phyloP scores from a whole-genome alignment of 37 sponge, comb jelly and placozoan genomes.

The Oopsacas minuta region DNA sequence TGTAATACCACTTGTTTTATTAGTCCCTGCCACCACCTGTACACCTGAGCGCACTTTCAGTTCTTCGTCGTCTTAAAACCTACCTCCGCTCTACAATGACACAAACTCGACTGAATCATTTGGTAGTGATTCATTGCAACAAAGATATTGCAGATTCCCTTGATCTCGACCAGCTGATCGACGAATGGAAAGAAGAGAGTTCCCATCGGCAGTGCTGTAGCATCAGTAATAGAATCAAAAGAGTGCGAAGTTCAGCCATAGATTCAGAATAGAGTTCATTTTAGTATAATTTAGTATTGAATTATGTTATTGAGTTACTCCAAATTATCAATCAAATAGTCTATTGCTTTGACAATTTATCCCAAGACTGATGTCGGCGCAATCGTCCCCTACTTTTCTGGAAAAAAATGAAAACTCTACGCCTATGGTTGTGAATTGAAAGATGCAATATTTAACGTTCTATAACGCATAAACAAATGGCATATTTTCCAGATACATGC shows the following conservation, averaged over 20 bases:
- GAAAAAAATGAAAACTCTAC: background rate
- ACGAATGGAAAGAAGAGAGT: too few species aligned
- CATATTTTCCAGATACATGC: too few species aligned
- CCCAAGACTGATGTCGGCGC: too few species aligned
- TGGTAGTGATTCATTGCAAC: background rate
- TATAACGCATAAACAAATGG: too few species aligned
- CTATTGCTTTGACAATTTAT: too few species aligned
- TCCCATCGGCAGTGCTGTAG: too few species aligned
- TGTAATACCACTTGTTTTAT: background rate
- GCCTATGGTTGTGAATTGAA: too few species aligned
- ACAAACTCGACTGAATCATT: background rate
- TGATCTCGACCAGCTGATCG: background rate
- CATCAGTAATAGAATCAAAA: background rate
- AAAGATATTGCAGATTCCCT: background rate
- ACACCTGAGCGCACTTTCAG: background rate
- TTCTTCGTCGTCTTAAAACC: background rate
- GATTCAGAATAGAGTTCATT: background rate
- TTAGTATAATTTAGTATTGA: background rate
- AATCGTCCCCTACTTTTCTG: background rate
- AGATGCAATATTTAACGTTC: too few species aligned
- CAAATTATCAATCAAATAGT: too few species aligned
- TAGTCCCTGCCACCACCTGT: background rate
- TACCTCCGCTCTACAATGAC: background rate
- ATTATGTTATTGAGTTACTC: too few species aligned
- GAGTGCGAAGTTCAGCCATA: background rate